Conservation (phyloP, 2,797 vertebrate species). For the Poecilia picta region DNA sequence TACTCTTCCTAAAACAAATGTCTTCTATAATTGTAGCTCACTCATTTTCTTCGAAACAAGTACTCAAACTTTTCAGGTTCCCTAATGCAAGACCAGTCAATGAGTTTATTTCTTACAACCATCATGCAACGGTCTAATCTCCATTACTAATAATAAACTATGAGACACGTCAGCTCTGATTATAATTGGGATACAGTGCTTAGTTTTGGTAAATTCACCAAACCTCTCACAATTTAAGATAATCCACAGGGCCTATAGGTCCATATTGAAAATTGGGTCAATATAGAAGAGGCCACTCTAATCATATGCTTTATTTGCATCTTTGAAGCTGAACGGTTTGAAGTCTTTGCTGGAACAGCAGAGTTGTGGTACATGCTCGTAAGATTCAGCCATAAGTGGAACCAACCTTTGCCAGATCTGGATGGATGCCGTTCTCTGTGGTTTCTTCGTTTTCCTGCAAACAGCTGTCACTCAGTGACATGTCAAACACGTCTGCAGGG, state of each 20-base stretch:
- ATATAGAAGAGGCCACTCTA: background rate
- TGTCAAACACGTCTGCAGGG: slow-evolving; percentile 86
- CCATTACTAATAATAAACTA: background rate
- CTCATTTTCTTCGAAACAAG: background rate
- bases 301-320: background rate
- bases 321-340: background rate
- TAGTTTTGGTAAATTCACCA: background rate
- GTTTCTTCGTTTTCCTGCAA: slow-evolving; percentile 85
- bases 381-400: background rate
- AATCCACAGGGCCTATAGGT: background rate
- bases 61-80: background rate
- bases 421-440: slow-evolving; percentile 88
- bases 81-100: background rate
- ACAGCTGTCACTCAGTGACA: slow-evolving; percentile 77
- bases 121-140: background rate
- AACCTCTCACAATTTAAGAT: background rate
- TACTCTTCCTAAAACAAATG: background rate
- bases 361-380: background rate
- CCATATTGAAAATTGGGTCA: background rate
- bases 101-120: background rate
- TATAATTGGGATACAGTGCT: too few species aligned
- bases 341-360: background rate
- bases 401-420: slow-evolving; percentile 92
- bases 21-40: background rate
- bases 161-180: too few species aligned